Percentiles rank a stretch among this genome's conserved stretches.
Evolutionary conservation across 2,888 invertebrate species (phyloP).

Genomic region (Galeruca laticollis): DNA sequence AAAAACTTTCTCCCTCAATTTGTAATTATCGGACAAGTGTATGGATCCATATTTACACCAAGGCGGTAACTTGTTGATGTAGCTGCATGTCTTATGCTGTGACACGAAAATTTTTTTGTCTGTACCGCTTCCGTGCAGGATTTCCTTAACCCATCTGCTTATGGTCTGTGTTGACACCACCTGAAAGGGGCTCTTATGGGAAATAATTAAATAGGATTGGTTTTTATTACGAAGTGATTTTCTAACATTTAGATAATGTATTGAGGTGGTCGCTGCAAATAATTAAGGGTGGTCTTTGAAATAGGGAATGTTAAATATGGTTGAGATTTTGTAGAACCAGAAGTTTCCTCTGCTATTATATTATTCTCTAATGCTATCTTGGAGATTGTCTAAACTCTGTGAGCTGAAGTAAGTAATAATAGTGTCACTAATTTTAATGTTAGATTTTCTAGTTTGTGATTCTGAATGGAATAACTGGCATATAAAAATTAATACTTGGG

Average conservation of each 20-base stretch:
- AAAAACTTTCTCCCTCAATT: too few species aligned
- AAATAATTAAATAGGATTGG: too few species aligned
- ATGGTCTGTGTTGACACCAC: too few species aligned
- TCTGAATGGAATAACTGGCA: neutral
- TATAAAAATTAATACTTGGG: neutral
- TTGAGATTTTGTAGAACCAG: neutral
- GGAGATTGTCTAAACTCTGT: too few species aligned
- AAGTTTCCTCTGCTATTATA: neutral
- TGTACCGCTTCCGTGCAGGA: too few species aligned
- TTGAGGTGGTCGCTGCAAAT: neutral
- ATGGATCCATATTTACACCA: too few species aligned
- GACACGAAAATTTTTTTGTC: too few species aligned
- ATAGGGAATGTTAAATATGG: neutral
- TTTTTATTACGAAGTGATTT: neutral
- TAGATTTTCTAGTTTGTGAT: neutral
- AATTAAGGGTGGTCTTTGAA: neutral
- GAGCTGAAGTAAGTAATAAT: neutral
- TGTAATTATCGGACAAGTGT: too few species aligned
- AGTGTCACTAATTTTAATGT: neutral
- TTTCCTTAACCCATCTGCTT: too few species aligned
- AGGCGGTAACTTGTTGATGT: too few species aligned
- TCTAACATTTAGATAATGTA: neutral
- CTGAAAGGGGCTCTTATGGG: too few species aligned
- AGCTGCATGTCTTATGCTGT: too few species aligned
- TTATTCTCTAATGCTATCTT: neutral